phyloP scores from a whole-genome alignment of 2,797 vertebrate genomes.

The Esox lucius region DNA sequence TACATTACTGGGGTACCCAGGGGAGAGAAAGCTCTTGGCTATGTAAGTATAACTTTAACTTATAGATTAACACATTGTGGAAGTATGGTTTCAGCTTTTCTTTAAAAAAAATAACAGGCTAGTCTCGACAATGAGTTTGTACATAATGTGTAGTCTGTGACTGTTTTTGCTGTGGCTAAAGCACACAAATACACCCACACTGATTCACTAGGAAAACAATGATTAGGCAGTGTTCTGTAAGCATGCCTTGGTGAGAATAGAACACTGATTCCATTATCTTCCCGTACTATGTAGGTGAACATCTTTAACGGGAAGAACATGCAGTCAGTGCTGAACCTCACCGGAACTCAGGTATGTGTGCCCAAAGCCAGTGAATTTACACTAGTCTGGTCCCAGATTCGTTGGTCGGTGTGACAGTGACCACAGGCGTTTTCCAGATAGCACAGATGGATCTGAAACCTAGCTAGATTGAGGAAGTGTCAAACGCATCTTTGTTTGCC shows the following conservation, averaged over 20 bases:
- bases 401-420: too few species aligned
- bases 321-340: constrained; percentile 92
- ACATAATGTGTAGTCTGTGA: background rate
- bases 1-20: constrained; percentile 93
- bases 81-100: background rate
- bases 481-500: too few species aligned
- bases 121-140: background rate
- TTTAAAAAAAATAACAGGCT: background rate
- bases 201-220: background rate
- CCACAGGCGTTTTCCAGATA: too few species aligned
- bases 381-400: too few species aligned
- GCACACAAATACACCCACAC: background rate
- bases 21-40: constrained; percentile 90
- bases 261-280: constrained; percentile 20
- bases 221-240: background rate
- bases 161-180: background rate
- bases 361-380: too few species aligned
- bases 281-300: constrained; percentile 89
- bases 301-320: constrained; percentile 90
- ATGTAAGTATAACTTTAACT: constrained; percentile 75
- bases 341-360: constrained; percentile 87
- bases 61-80: background rate
- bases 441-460: too few species aligned
- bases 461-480: too few species aligned
- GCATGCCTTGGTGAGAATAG: background rate